These are phyloP conservation scores for Chelidonichthys spinosus DNA, from an alignment of 2,797 vertebrate genomes.

Conservation along the genomic window DNA sequence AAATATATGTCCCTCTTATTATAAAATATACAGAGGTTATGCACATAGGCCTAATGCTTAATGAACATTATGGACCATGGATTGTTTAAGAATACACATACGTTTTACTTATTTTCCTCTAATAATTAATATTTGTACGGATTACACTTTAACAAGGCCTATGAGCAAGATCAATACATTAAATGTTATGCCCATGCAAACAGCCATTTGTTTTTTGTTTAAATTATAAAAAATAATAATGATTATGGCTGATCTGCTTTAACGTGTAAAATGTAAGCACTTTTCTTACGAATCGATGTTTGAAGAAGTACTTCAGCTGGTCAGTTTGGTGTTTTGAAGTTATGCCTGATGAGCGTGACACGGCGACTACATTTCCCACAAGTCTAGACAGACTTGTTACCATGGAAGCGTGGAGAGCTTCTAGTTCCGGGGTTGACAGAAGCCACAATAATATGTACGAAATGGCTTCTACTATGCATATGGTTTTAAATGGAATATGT, in stretches of 20 bases:
- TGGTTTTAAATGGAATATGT: neutral
- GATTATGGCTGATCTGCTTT: neutral
- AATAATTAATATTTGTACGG: neutral
- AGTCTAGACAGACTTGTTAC: constrained; percentile 24
- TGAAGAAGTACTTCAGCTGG: no score
- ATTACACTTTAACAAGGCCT: neutral
- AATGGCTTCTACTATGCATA: neutral
- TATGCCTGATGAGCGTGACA: neutral
- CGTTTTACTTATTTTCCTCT: no score
- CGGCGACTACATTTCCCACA: constrained; percentile 62
- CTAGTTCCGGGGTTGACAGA: neutral
- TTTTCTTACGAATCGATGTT: neutral
- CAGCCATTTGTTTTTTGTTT: neutral
- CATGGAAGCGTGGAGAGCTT: constrained; percentile 31
- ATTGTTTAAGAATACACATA: no score
- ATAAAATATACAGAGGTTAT: neutral
- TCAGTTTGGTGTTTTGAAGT: neutral
- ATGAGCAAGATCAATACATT: neutral
- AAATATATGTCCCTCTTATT: neutral
- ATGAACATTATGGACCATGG: no score
- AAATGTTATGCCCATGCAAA: neutral
- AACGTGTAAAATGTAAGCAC: neutral
- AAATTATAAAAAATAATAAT: neutral
- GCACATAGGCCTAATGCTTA: neutral
- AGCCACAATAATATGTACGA: neutral